Evolutionary conservation across 2,797 vertebrate genomes (phyloP), one percentile per base, ranked within the genome.

Genomic region (Amphiprion clarkii): DNA sequence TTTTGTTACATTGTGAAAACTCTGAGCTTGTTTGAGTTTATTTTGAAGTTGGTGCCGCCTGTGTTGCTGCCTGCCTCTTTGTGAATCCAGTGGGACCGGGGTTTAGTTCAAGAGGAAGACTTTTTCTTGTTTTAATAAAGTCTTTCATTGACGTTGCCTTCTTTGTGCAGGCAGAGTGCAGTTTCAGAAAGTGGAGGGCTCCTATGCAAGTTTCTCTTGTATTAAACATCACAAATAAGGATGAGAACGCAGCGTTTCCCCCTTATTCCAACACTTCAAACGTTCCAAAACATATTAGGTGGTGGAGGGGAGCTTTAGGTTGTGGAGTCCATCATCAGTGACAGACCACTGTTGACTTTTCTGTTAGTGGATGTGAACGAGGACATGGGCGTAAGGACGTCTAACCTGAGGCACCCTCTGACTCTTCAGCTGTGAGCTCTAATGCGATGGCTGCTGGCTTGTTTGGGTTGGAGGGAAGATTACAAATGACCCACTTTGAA

Each of bases 401-500:
- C 36, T 69, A 29, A 74, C 55, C 12, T 31, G 13, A 53, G 36
- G 69, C 74, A 27, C 5, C 52, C 60, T 39, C 39, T 57, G 57
- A 48, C 21, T 66, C 60, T 44, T 23, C 19, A 63, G 67, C 67
- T 62, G 39, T 54, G 13, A 33, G 52, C 55, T 61, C 33, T 33
- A 6, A 67, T 29, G 10, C 36, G 52, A 61, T 49, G 48, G 36
- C 39, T 64, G 6, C 10, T 16, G 56, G 63, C 71, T 71, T 23
- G 19, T 64, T 51, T 63, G 27, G 56, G 44, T 56, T 54, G 4
- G 63, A 74, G 62, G 56, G 48, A 52, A 75, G 75, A 82, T 86
- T 63, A 71, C 48, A 78, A 76, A 81, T 79, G 74, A 86, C 75
- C 67, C 81, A 75, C 46, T 81, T 79, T 72, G 53, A 27, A 62